phyloP scores from a whole-genome alignment of 2,113 vertebrate species.

The Chaetodon auriga region DNA sequence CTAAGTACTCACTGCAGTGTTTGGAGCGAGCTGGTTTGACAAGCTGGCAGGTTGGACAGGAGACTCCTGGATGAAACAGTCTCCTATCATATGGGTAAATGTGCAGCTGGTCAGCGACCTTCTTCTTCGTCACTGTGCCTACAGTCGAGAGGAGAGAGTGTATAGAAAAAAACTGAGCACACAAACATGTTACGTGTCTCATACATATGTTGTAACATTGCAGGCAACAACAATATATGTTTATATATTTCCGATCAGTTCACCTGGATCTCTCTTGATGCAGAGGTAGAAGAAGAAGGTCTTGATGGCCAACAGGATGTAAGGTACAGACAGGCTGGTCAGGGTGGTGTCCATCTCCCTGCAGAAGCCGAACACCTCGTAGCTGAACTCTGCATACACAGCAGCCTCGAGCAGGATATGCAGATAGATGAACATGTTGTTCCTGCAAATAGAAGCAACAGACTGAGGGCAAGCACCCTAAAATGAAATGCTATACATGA shows the following conservation, averaged over 20 bases:
- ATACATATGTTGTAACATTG: neutral
- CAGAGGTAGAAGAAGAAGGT: constrained; percentile 88
- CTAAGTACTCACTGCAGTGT: constrained; percentile 89
- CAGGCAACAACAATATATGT: neutral
- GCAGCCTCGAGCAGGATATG: constrained; percentile 88
- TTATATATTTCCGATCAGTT: neutral
- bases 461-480: neutral
- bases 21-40: constrained; percentile 95
- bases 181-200: neutral
- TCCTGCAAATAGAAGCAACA: constrained; percentile 81
- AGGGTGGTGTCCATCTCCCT: constrained; percentile 88
- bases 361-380: constrained; percentile 91
- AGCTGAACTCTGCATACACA: constrained; percentile 91
- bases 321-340: constrained; percentile 88
- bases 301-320: constrained; percentile 87
- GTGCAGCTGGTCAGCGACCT: constrained; percentile 78
- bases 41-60: constrained; percentile 88
- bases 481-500: neutral
- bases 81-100: constrained; percentile 89
- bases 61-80: constrained; percentile 85
- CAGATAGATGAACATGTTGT: constrained; percentile 87
- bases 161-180: neutral
- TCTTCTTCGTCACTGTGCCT: constrained; percentile 91
- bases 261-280: constrained; percentile 90
- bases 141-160: neutral